Base-by-base conservation (phyloP, 2,888 invertebrate species). In the Amaurobius ferox region DNA sequence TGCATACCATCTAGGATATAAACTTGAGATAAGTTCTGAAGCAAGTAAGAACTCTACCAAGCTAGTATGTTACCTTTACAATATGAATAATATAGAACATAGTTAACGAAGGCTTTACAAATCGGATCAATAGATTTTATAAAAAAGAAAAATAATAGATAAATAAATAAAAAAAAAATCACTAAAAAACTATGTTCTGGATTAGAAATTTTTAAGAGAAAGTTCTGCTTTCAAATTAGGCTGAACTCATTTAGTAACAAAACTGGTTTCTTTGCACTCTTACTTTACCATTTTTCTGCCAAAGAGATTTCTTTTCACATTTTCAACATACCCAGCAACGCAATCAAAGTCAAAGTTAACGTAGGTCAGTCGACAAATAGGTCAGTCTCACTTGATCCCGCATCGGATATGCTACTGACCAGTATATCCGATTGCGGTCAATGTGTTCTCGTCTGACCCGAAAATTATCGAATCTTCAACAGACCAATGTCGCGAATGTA, bases 361-460 rank as follows among this genome's bases (percentile, higher is more conserved):
- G 23, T 55, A 55, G 55, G 55, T 55, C 16, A 55, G 5, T 55
- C 55, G 55, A 55, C 23, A 55, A 55, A 55, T 55, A 11, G 55
- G 55, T 55, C 55, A 55, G 23, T 19, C 55, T 5, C 3, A 23
- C 23, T 55, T 55, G 23, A 55, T 23, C 23, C 55, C 6, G 55
- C 11, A 23, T 23, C 23, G 23, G 1, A 55, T 55, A 23, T 16
- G 23, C 23, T 55, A 55, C 55, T 55, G 55, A 23, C 55, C 55
- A 55, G 55, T 11, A 55, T 55, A 23, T 55, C 23, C 55, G 19
- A 55, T 55, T 16, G 55, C 55, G 55, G 55, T 55, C 55, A 55
- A 19, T 55, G 23, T 23, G 55, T 55, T 23, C 55, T 55, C 55
- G 11, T 19, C 23, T 23, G 55, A 55, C 55, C 55, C 3, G 23